Evolutionary conservation across 2,888 invertebrate species (phyloP).

Genomic region (Polyommatus iphigenia): DNA sequence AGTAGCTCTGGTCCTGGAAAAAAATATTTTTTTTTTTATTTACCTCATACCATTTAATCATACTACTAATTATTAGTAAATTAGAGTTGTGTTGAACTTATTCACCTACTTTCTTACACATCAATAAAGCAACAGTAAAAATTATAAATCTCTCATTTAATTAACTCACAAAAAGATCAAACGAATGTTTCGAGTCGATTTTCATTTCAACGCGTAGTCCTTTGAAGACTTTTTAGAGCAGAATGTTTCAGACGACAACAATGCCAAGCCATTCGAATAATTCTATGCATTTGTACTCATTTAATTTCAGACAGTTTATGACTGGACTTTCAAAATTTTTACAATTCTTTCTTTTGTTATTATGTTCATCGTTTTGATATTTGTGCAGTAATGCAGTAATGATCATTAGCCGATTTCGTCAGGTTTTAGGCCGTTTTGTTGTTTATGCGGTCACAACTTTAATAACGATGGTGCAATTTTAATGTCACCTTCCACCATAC

Average conservation of each 20-base stretch:
- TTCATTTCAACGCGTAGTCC: background rate
- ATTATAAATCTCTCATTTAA: background rate
- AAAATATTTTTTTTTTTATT: background rate
- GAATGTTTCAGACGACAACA: constrained; percentile 2
- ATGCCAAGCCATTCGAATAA: background rate
- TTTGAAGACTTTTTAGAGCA: background rate
- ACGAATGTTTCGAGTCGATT: background rate
- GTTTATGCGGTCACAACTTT: background rate
- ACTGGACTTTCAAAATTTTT: background rate
- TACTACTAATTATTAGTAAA: no score
- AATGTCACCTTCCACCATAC: background rate
- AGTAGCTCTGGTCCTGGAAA: constrained; percentile 90
- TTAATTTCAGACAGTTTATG: background rate
- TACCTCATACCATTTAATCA: background rate
- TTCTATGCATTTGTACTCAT: background rate
- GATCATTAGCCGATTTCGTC: no score
- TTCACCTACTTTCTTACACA: background rate
- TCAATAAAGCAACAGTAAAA: no score
- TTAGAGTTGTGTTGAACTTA: no score
- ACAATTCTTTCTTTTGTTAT: background rate
- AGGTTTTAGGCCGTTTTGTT: background rate
- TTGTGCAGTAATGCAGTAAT: no score
- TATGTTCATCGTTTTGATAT: background rate
- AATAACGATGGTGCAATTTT: background rate
- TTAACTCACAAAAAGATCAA: background rate